Base-by-base conservation (phyloP, 2,888 invertebrate genomes). In the Drosophila dives region DNA sequence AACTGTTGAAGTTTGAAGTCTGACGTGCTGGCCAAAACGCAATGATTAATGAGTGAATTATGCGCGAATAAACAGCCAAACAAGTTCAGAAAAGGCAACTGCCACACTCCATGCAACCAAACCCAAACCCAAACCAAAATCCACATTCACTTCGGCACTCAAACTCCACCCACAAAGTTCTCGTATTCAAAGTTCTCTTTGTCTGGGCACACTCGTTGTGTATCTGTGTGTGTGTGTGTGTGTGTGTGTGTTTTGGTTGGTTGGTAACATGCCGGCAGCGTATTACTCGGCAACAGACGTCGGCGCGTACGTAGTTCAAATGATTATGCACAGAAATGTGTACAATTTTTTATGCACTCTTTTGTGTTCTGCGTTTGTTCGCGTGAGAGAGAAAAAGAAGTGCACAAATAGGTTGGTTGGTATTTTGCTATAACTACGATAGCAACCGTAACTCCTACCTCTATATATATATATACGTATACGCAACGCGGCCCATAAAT, bases 11-110 rank as follows among this genome's bases (percentile, higher is more conserved):
- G 64, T 65, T 64, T 80, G 73, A 80, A 50, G 80, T 77, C 80
- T 85, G 88, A 77, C 85, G 75, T 75, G 72, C 70, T 75, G 83
- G 89, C 82, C 86, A 89, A 85, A 89, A 77, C 86, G 82, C 87
- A 84, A 88, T 88, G 88, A 88, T 88, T 88, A 88, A 88, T 88
- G 88, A 88, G 88, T 89, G 88, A 88, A 88, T 88, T 88, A 90
- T 88, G 88, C 90, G 88, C 88, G 90, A 90, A 88, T 88, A 88
- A 90, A 89, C 88, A 90, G 88, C 72, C 77, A 85, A 87, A 75
- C 85, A 85, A 77, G 84, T 83, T 80, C 75, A 79, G 77, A 77
- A 78, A 76, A 80, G 75, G 71, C 83, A 83, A 73, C 72, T 53
- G 45, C 34, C 45, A 33, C 49, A 33, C 54, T 45, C 45, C 45